phyloP scores from a whole-genome alignment of 1,140 invertebrate species.

The Megalopta genalis region DNA sequence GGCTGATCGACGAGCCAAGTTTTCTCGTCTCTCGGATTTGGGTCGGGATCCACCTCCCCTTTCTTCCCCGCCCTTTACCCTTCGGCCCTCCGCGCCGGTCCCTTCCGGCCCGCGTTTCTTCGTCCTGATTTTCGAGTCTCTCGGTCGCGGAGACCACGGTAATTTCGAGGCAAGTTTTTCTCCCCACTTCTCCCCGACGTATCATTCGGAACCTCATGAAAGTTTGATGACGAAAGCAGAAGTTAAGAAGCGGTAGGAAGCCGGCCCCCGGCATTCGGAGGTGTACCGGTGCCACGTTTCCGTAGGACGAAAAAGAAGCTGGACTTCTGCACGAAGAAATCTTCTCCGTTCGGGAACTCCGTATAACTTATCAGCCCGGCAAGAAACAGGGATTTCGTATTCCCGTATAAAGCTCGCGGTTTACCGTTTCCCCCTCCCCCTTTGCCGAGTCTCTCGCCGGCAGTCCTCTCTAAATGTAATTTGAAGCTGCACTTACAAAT shows the following conservation, averaged over 20 bases:
- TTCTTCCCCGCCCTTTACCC: conserved; percentile 36
- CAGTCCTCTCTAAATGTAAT: conserved; percentile 15
- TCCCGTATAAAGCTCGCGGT: conserved; percentile 39
- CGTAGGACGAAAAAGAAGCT: conserved; percentile 41
- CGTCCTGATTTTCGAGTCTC: conserved; percentile 62
- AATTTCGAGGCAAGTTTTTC: conserved; percentile 66
- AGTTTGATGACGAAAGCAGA: conserved; percentile 74
- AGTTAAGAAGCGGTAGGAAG: conserved; percentile 57
- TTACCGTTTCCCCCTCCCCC: not conserved
- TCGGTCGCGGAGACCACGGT: conserved; percentile 34
- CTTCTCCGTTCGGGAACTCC: conserved; percentile 33
- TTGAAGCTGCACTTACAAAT: conserved; percentile 34
- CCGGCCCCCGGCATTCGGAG: conserved; percentile 32
- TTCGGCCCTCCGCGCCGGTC: not conserved
- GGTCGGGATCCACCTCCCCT: conserved; percentile 69
- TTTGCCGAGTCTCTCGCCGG: not conserved
- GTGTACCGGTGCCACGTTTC: conserved; percentile 58
- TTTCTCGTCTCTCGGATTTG: conserved; percentile 75
- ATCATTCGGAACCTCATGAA: conserved; percentile 73
- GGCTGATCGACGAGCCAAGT: conserved; percentile 77
- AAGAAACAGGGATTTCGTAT: conserved; percentile 51
- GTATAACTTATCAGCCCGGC: conserved; percentile 52
- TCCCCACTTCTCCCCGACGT: conserved; percentile 33
- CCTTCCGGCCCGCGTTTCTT: conserved; percentile 50
- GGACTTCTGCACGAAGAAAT: conserved; percentile 39